A percentile compares a stretch with the other conserved stretches of the same genome.
Conservation (phyloP, 2,797 vertebrate genomes). For the Diplodus puntazzo region DNA sequence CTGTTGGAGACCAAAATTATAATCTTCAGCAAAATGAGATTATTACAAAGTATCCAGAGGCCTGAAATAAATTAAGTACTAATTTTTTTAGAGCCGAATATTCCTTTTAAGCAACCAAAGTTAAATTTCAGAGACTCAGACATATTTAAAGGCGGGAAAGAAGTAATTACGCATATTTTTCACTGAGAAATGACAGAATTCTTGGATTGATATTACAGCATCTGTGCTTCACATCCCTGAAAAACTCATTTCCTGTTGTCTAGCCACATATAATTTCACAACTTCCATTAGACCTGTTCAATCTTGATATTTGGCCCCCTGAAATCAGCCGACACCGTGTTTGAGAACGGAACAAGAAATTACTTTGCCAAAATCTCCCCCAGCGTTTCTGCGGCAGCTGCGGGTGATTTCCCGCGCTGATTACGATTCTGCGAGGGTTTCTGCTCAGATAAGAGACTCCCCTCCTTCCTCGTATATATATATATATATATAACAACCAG, state of each 20-base stretch:
- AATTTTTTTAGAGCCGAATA: neutral
- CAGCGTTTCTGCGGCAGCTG: neutral
- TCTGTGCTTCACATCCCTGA: neutral
- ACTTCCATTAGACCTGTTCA: neutral
- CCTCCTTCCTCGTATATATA: neutral
- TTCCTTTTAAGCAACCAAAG: neutral
- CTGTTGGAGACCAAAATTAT: neutral
- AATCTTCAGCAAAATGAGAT: neutral
- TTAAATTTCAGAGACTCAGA: neutral
- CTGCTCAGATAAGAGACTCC: slow-evolving; percentile 32
- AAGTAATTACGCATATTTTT: neutral
- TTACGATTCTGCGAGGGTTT: slow-evolving; percentile 18
- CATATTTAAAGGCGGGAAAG: neutral
- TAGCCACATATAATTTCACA: neutral
- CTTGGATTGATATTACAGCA: neutral
- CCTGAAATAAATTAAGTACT: neutral
- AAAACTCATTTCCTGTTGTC: slow-evolving; percentile 3
- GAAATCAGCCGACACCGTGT: neutral
- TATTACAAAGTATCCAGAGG: neutral
- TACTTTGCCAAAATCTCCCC: neutral
- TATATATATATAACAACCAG: slow-evolving; percentile 10
- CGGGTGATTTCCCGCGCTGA: slow-evolving; percentile 31
- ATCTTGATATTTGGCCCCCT: neutral
- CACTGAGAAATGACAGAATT: neutral
- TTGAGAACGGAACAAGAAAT: neutral